Evolutionary conservation across 2,113 vertebrate genomes (phyloP), one percentile per base, ranked within the genome.

Genomic region (Anas platyrhynchos): DNA sequence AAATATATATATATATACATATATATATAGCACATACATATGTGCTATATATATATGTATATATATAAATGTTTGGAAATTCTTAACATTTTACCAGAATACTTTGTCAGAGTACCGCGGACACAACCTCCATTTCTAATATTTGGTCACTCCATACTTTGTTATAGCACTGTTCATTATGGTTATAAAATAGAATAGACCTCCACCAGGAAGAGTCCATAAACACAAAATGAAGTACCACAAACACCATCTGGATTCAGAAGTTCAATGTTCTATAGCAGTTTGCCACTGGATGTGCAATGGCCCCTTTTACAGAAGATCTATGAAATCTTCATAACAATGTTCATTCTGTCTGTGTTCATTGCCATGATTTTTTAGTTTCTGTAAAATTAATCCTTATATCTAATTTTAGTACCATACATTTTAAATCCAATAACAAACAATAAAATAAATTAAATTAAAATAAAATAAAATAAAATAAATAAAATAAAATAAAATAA

Each of bases 221-320:
- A 95, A 97, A 94, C 86, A 83, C 41, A 94, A 96, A 97, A 92
- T 75, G 68, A 93, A 97, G 72, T 31, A 65, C 69, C 21, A 88
- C 8, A 15, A 95, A 83, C 54, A 83, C 72, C 87, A 97, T 72
- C 94, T 97, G 86, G 61, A 96, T 78, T 96, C 71, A 69, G 71
- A 93, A 94, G 68, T 89, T 95, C 75, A 84, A 4, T 74, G 29
- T 63, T 93, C 62, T 86, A 29, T 36, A 89, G 74, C 65, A 56
- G 43, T 77, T 90, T 82, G 18, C 41, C 54, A 90, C 52, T 76
- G 58, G 92, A 93, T 86, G 58, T 85, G 61, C 69, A 81, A 93
- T 66, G 34, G 26, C 77, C 23, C 36, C 17, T 86, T 93, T 96
- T 84, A 80, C 63, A 89, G 91, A 95, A 81, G 54, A 91, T 72